Base-by-base conservation (phyloP, 2,888 invertebrate genomes). In the Protodeltote pygarga region DNA sequence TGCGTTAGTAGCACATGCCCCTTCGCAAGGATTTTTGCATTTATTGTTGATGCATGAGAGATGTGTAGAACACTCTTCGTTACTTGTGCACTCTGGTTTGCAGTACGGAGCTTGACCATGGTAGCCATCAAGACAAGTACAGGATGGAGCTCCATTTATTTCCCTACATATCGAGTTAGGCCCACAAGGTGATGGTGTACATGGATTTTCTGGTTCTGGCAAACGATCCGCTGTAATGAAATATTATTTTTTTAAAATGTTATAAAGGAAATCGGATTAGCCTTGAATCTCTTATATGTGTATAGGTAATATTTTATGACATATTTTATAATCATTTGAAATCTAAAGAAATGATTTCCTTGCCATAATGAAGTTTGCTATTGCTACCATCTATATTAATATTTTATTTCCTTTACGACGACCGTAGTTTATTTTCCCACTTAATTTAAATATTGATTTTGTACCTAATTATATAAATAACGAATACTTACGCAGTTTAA, bases 171-270 rank as follows among this genome's bases (percentile, higher is more conserved):
- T 93, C 0, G 96, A 93, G 74, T 95, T 95, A 0, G 96, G 95
- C 6, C 97, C 97, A 76, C 97, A 97, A 2, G 96, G 97, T 27
- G 95, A 95, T 32, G 96, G 96, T 41, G 92, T 92, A 71, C 97
- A 97, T 2, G 95, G 95, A 71, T 96, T 94, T 46, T 91, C 80
- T 16, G 89, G 85, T 37, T 90, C 81, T 45, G 91, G 85, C 52
- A 88, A 72, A 42, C 85, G 88, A 75, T 93, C 93, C 59, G 93
- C 93, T 94, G 73, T 5, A 83, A 83, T 42, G 11, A 35, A 20
- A 25, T 31, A 29, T 25, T 21, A 8, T n/a, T 1, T n/a, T 3
- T n/a, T n/a, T n/a, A n/a, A n/a, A n/a, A n/a, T n/a, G n/a, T n/a
- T n/a, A n/a, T n/a, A n/a, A n/a, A n/a, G n/a, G n/a, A n/a, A n/a